Base-by-base conservation (phyloP, 53 echinoderm and acorn worm species). In the Holothuria leucospilota region DNA sequence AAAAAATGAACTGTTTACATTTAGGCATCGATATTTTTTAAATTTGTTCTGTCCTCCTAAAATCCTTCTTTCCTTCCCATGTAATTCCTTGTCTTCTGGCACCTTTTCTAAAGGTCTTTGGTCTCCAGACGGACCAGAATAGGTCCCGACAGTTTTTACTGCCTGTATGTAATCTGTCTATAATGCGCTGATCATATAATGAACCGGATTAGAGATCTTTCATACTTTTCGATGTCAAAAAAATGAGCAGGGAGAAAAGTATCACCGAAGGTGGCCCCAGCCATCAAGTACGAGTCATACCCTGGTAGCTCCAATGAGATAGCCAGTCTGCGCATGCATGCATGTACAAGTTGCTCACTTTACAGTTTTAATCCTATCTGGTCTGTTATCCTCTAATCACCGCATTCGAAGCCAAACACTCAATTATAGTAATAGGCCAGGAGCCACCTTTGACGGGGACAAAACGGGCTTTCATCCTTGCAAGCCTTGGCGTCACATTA, bases 351-450 rank as follows among this genome's bases (percentile, higher is more conserved):
- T 56, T 56, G 56, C 56, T 68, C 34, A 29, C 68, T 68, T 68
- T 25, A 18, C 15, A 68, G 26, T 28, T 34, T 34, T 10, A 68
- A 34, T 28, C 28, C 67, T 68, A 29, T 68, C 46, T 21, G 16
- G 46, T 8, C 40, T 72, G 39, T 72, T 39, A 72, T 42, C 46
- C 72, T 72, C 38, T 72, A 72, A 72, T 72, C 72, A 23, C 40
- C 72, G 72, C 5, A 23, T 72, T 72, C 46, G 23, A 72, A n/a
- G n/a, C n/a, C n/a, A n/a, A 72, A 72, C 72, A 72, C 72, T 72
- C 72, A 72, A 72, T 72, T 72, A 72, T 72, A 72, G 72, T 72
- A 72, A 72, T 72, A 39, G 72, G 72, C n/a, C 12, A 39, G 40
- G 46, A 72, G 72, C 21, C 72, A 72, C 46, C 72, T 39, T 72